These are phyloP conservation scores for Sebastes steindachneri DNA, from an alignment of 2,797 vertebrate genomes.

Conservation along the genomic window DNA sequence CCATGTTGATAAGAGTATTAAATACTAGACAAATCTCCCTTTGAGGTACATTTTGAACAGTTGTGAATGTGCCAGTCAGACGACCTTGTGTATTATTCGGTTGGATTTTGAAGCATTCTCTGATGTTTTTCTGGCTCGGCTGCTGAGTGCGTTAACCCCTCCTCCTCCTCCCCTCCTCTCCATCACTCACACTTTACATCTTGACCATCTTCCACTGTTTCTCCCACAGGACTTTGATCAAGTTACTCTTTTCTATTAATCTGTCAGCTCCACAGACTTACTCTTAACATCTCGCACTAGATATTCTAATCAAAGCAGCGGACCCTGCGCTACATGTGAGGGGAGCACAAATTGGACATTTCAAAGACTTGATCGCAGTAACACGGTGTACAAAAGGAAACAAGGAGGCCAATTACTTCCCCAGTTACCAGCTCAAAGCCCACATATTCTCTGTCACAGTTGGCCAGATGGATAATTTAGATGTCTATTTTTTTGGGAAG, in stretches of 20 bases:
- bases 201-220: conserved; percentile 14
- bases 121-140: conserved; percentile 25
- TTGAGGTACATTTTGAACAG: no score
- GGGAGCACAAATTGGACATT: conserved; percentile 44
- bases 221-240: not conserved
- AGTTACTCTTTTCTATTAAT: conserved; percentile 10
- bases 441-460: conserved; percentile 6
- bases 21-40: no score
- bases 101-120: conserved; percentile 7
- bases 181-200: not conserved
- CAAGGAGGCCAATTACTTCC: conserved; percentile 37
- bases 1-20: no score
- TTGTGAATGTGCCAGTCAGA: no score
- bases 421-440: conserved; percentile 35
- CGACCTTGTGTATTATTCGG: no score
- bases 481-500: not conserved
- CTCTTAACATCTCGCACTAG: conserved; percentile 8
- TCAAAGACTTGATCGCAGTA: conserved; percentile 4
- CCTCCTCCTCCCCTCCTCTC: not conserved
- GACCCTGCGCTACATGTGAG: not conserved
- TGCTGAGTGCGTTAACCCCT: not conserved
- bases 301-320: conserved; percentile 29
- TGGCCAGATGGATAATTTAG: conserved; percentile 16
- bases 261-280: conserved; percentile 4
- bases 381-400: conserved; percentile 17